Evolutionary conservation across 1,140 invertebrate genomes (phyloP).

Genomic region (Homarus americanus): DNA sequence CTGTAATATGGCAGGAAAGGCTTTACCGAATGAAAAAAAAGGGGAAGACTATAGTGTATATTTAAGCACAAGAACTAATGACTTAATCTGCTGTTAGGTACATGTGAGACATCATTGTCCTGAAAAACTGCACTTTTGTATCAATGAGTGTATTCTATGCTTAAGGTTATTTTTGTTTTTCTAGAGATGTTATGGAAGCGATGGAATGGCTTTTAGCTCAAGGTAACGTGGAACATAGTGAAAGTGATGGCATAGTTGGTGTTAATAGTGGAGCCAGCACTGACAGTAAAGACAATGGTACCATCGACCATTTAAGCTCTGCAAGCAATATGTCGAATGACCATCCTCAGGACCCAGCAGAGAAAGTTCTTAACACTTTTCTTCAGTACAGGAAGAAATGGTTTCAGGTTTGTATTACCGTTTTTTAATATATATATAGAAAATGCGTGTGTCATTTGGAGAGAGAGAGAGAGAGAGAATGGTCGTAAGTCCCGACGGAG

Average conservation of each 20-base stretch:
- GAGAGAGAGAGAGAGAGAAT: no score
- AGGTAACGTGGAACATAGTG: constrained; percentile 5
- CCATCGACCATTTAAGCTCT: neutral
- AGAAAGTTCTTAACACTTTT: constrained; percentile 41
- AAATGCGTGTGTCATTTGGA: constrained; percentile 8
- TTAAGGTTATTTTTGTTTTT: no score
- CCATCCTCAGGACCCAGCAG: constrained; percentile 39
- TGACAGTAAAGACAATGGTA: neutral
- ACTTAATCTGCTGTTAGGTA: no score
- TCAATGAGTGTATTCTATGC: no score
- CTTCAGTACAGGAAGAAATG: constrained; percentile 60
- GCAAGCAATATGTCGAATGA: neutral
- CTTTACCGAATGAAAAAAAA: no score
- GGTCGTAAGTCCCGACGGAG: no score
- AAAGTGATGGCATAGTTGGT: neutral
- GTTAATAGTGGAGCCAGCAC: neutral
- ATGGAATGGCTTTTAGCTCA: constrained; percentile 55
- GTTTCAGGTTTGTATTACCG: constrained; percentile 50
- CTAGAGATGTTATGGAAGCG: constrained; percentile 53
- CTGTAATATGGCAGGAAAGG: no score
- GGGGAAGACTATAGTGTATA: no score
- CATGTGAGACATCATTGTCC: no score
- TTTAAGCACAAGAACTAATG: no score
- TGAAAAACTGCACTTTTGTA: no score
- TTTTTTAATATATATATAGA: neutral